Evolutionary conservation across 2,113 vertebrate genomes (phyloP), one percentile per base, ranked within the genome.

Genomic region (Phoxinus phoxinus): DNA sequence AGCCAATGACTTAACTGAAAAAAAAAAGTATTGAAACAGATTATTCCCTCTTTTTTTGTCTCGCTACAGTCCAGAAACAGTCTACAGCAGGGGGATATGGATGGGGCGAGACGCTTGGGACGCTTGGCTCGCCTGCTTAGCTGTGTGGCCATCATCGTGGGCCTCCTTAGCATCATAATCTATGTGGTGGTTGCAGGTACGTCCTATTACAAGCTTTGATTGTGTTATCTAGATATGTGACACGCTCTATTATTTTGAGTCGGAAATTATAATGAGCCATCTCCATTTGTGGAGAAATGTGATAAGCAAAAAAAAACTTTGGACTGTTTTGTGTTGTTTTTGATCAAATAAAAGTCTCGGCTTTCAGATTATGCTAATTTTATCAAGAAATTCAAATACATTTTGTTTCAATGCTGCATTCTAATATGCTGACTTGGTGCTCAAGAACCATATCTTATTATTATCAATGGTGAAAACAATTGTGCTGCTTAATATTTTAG

Each of bases 121-220:
- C 95, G 93, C 48, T 93, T 97, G 90, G 96, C 96, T 83, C 94
- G 96, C 51, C 93, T 95, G 81, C 94, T 97, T 87, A 96, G 96
- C 91, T 92, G 96, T 30, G 94, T 95, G 79, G 95, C 96, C 92
- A 95, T 97, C 25, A 17, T 96, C 86, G 91, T 96, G 92, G 96
- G 96, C 6, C 86, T 94, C 72, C 21, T 96, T 87, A 95, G 96
- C 88, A 95, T 97, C 61, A 86, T 95, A 1, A 91, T 96, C 92
- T 96, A 94, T 8, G 71, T 92, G 21, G 87, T 94, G 0, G 21
- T 95, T 35, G 83, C 92, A 95, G 95, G 96, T 97, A 91, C 92
- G 77, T 10, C 8, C 23, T 44, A 41, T 19, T 13, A 6, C 27
- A 56, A 32, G 6, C 48, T 25, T 77, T 77, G 17, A 77, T 32